phyloP scores from a whole-genome alignment of 2,888 invertebrate species.

The Dexiosoma caninum region DNA sequence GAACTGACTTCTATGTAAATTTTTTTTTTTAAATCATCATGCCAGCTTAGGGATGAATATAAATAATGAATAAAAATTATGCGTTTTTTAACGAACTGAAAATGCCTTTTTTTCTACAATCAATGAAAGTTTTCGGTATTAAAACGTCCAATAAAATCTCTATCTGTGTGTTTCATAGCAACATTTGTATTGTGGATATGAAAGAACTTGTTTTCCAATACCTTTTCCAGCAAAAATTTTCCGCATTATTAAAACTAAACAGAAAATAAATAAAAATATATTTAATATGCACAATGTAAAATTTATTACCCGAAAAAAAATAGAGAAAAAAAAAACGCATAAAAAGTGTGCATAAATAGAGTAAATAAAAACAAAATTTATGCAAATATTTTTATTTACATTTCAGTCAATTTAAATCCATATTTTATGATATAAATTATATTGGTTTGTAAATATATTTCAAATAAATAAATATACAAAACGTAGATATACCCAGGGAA shows the following conservation, averaged over 20 bases:
- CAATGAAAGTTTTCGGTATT: neutral
- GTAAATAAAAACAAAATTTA: conserved; percentile 51
- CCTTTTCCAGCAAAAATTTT: conserved; percentile 23
- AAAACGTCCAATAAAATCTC: neutral
- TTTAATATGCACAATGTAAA: conserved; percentile 33
- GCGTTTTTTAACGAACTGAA: neutral
- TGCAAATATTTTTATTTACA: conserved; percentile 60
- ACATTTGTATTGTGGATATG: conserved; percentile 15
- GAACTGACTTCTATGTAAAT: neutral
- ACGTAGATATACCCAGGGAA: neutral
- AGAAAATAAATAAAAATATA: neutral
- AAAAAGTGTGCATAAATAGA: conserved; percentile 20
- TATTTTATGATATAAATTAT: conserved; percentile 57
- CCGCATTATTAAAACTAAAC: conserved; percentile 29
- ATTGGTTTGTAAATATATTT: conserved; percentile 33
- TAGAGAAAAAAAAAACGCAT: neutral
- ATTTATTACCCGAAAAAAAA: conserved; percentile 17
- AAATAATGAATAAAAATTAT: conserved; percentile 1
- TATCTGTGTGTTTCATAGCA: conserved; percentile 1
- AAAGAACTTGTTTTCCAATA: conserved; percentile 20
- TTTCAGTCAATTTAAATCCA: conserved; percentile 56
- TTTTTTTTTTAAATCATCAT: neutral
- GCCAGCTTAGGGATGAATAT: conserved; percentile 4
- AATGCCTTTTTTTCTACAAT: neutral
- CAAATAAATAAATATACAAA: conserved; percentile 28